Conservation (phyloP, 2,888 invertebrate species). For the Mimachlamys varia region DNA sequence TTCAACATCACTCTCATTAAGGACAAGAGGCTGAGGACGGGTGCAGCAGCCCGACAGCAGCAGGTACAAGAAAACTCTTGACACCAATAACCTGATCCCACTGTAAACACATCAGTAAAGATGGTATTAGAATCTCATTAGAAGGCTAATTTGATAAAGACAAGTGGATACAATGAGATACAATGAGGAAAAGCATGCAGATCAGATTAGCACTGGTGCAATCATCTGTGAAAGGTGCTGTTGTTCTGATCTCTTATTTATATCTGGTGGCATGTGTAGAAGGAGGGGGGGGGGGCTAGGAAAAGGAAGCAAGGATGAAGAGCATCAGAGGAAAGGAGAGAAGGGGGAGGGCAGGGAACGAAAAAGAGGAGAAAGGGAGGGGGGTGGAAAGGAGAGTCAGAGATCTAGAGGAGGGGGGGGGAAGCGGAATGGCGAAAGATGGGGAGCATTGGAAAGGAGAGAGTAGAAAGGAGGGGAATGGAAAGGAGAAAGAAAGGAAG, state of each 20-base stretch:
- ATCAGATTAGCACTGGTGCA: background rate
- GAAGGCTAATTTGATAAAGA: slow-evolving; percentile 7
- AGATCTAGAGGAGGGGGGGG: no score
- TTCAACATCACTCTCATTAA: background rate
- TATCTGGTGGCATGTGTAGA: background rate
- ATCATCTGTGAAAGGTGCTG: background rate
- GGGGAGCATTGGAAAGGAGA: no score
- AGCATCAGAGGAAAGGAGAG: no score
- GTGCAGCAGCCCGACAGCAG: background rate
- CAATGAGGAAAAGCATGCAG: slow-evolving; percentile 24
- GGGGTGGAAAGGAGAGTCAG: no score
- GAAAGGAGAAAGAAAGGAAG: no score
- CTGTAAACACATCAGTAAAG: background rate
- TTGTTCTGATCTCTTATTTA: background rate
- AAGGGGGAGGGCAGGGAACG: no score
- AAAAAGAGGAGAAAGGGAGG: no score
- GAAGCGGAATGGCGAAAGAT: no score
- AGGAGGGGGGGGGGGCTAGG: background rate
- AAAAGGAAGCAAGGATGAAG: background rate
- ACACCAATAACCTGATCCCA: background rate
- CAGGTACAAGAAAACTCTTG: background rate
- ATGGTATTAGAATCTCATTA: slow-evolving; percentile 1
- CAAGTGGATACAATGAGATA: background rate
- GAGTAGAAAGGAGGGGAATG: no score
- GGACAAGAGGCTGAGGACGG: background rate